Evolutionary conservation across 2,113 vertebrate genomes (phyloP).

Genomic region (Tyrannus savana): DNA sequence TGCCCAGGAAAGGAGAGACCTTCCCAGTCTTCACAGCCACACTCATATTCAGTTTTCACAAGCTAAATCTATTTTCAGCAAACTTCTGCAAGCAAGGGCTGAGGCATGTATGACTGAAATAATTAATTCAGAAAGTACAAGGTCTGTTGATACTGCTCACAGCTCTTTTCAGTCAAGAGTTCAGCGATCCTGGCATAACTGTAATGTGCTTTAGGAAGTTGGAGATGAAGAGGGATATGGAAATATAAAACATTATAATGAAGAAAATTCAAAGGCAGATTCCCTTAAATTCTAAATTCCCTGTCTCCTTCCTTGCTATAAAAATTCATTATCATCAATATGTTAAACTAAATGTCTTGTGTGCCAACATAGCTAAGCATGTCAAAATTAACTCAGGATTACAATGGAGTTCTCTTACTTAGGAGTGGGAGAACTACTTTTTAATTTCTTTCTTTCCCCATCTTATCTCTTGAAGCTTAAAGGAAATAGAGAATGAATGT

Average conservation of each 20-base stretch:
- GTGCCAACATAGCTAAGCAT: background rate
- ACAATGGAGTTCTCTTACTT: background rate
- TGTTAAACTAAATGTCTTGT: background rate
- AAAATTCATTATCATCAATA: background rate
- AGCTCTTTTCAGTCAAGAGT: background rate
- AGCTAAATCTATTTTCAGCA: background rate
- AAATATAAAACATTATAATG: constrained; percentile 4
- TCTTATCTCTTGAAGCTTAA: background rate
- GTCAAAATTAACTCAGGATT: background rate
- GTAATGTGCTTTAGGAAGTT: background rate
- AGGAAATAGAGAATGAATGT: background rate
- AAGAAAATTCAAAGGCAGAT: constrained; percentile 3
- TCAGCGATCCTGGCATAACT: background rate
- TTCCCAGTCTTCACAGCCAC: background rate
- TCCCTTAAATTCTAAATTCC: background rate
- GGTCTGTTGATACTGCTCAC: background rate
- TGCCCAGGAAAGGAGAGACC: background rate
- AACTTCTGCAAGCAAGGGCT: background rate
- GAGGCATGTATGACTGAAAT: background rate
- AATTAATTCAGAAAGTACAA: background rate
- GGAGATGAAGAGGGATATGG: background rate
- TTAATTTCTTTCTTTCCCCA: background rate
- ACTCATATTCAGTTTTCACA: background rate
- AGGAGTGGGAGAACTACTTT: background rate
- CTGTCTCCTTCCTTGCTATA: background rate